Conservation (phyloP, 2,797 vertebrate species). For the Luscinia luscinia region DNA sequence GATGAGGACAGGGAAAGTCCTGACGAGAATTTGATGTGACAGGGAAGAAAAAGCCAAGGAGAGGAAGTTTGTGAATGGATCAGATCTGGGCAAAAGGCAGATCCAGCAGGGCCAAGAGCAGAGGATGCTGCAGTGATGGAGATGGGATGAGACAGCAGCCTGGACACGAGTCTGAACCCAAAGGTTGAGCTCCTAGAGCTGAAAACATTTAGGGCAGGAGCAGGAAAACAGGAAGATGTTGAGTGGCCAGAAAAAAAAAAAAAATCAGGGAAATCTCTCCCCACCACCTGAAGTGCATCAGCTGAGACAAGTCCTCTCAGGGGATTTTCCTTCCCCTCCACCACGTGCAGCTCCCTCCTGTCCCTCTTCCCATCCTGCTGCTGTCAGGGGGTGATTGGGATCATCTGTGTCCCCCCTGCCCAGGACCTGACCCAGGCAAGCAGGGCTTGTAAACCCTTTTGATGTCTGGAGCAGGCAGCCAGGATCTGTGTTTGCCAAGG, state of each 20-base stretch:
- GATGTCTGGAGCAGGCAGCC: background rate
- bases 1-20: background rate
- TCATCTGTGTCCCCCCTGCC: background rate
- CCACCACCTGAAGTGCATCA: conserved; percentile 54
- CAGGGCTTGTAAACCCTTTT: background rate
- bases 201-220: conserved; percentile 10
- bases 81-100: background rate
- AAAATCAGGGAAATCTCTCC: background rate
- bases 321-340: conserved; percentile 29
- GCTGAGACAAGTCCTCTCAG: conserved; percentile 45
- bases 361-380: background rate
- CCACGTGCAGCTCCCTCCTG: conserved; percentile 2
- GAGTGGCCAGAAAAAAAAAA: background rate
- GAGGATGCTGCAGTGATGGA: conserved; percentile 3
- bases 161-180: background rate
- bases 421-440: background rate
- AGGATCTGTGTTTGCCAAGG: conserved; percentile 6
- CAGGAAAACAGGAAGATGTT: conserved; percentile 39
- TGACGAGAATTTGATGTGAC: background rate
- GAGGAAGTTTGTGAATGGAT: conserved; percentile 53
- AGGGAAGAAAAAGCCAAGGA: background rate
- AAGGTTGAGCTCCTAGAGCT: background rate
- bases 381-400: background rate
- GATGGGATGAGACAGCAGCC: conserved; percentile 29
- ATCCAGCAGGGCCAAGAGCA: conserved; percentile 20